A percentile compares a stretch with the other conserved stretches of the same genome.
These are phyloP conservation scores for Calidris pugnax DNA, from an alignment of 2,113 vertebrate genomes.

Conservation along the genomic window DNA sequence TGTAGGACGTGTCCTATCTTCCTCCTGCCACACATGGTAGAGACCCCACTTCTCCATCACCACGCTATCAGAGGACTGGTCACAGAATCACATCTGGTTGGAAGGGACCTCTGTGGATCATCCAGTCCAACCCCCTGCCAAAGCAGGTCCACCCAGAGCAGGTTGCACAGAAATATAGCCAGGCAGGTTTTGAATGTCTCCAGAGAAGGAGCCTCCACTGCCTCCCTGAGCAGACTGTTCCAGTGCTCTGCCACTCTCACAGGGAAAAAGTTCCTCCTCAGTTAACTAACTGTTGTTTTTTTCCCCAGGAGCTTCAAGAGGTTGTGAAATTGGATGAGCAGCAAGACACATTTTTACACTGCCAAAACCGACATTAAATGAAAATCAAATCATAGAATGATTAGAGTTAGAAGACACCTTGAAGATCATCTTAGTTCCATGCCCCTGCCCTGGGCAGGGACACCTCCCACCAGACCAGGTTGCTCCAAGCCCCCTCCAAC, in stretches of 20 bases:
- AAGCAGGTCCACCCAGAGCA: too few species aligned
- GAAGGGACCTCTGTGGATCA: too few species aligned
- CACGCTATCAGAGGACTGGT: not conserved
- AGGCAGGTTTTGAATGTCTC: too few species aligned
- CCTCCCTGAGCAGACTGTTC: too few species aligned
- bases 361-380: not conserved
- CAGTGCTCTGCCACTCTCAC: too few species aligned
- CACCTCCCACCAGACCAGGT: not conserved
- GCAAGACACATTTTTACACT: not conserved
- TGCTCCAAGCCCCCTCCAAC: not conserved
- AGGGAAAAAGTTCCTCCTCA: too few species aligned
- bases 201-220: too few species aligned
- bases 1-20: accelerated
- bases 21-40: accelerated
- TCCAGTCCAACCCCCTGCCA: too few species aligned
- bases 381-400: not conserved
- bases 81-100: too few species aligned
- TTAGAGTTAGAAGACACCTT: too few species aligned
- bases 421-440: not conserved
- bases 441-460: not conserved
- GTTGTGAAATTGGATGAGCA: not conserved
- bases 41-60: not conserved
- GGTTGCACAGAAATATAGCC: too few species aligned
- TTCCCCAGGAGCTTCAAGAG: not conserved
- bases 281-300: not conserved